A percentile compares a stretch with the other conserved stretches of the same genome.
These are phyloP conservation scores for Electrophaes corylata DNA, from an alignment of 2,888 invertebrate species.

Conservation along the genomic window DNA sequence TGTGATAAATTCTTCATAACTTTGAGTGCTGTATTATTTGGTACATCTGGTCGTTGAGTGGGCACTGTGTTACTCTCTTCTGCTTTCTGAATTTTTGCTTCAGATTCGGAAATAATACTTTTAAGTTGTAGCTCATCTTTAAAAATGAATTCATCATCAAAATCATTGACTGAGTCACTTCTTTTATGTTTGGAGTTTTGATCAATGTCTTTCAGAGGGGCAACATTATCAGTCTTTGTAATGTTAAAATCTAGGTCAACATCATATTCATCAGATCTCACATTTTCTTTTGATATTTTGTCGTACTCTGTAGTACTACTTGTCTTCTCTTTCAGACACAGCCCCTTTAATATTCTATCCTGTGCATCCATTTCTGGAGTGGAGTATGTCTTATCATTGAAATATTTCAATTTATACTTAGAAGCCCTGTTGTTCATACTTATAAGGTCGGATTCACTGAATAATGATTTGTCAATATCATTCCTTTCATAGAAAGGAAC, in stretches of 20 bases:
- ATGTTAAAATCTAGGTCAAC: slow-evolving; percentile 33
- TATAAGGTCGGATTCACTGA: slow-evolving; percentile 64
- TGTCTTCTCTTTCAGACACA: slow-evolving; percentile 38
- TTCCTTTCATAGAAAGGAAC: slow-evolving; percentile 77
- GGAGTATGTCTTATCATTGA: slow-evolving; percentile 62
- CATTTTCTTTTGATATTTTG: slow-evolving; percentile 20
- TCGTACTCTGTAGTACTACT: slow-evolving; percentile 17
- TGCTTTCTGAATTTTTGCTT: slow-evolving; percentile 16
- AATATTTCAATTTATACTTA: slow-evolving; percentile 73
- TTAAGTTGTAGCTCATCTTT: slow-evolving; percentile 27
- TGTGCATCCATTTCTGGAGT: slow-evolving; percentile 64
- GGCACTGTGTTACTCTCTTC: background rate
- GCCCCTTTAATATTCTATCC: slow-evolving; percentile 55
- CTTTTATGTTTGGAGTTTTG: slow-evolving; percentile 10
- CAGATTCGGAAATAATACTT: slow-evolving; percentile 2
- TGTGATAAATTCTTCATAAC: background rate
- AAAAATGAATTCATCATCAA: slow-evolving; percentile 23
- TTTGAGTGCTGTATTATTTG: background rate
- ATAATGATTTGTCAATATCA: slow-evolving; percentile 57
- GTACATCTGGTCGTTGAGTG: background rate
- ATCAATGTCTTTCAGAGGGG: slow-evolving; percentile 13
- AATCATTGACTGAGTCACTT: slow-evolving; percentile 15
- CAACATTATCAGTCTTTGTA: slow-evolving; percentile 23
- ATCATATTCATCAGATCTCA: slow-evolving; percentile 29
- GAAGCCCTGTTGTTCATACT: slow-evolving; percentile 71